Evolutionary conservation across 92 coral and sea anemone species (phyloP), one percentile per base, ranked within the genome.

Genomic region (Chrysogorgia sp.): DNA sequence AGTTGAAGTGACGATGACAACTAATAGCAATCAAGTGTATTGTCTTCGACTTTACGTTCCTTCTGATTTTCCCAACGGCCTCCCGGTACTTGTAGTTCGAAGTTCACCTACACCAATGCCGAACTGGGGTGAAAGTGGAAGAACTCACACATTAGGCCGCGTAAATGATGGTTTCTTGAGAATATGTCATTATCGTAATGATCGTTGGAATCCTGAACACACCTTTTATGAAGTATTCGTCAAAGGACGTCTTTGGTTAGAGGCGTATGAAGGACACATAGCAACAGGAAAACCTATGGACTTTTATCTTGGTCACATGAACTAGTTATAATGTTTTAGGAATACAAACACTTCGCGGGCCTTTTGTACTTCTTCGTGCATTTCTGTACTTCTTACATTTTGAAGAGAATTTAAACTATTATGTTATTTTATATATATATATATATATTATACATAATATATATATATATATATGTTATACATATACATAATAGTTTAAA

Each of bases 31-130:
- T 69, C 80, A 82, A 40, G 78, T 57, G 37, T 92, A 92, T 71
- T 78, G 70, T 1, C 84, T 92, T 63, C 85, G 91, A 59, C 63
- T 89, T 20, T 89, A 84, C 35, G 63, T 92, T 33, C 93, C 93
- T 34, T 24, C 13, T 13, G 97, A 92, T 72, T 92, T 74, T 40
- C 97, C 93, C 22, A 92, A 92, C 81, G 84, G 91, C 19, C 79
- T 87, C 33, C 97, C 97, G 21, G 40, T 23, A 0, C 50, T 92
- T 88, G 90, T 84, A 0, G 89, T 92, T 34, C 59, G 59, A 31
- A 84, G 76, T 24, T 64, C 82, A 10, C 93, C 93, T 19, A 40
- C 50, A 13, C 86, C 86, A 3, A 82, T 78, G 66, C 79, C 75
- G 4, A 63, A 57, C 33, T 78, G 67, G 58, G 71, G 58, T 6